These are phyloP conservation scores for Ormyrus nitidulus DNA, from an alignment of 2,888 invertebrate species.

Conservation along the genomic window DNA sequence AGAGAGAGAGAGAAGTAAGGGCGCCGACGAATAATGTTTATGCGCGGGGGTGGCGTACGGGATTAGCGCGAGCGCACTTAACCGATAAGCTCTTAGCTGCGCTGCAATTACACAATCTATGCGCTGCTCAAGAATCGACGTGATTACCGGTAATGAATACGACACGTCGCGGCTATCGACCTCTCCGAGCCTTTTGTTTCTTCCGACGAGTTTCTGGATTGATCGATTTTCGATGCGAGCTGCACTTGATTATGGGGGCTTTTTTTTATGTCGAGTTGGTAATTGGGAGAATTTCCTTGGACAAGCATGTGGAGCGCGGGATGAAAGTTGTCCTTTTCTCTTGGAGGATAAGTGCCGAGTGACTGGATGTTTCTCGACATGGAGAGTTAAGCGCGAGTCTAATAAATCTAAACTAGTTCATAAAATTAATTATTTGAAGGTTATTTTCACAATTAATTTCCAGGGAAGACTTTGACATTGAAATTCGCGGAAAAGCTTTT, in stretches of 20 bases:
- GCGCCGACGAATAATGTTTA: constrained; percentile 41
- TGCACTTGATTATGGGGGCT: neutral
- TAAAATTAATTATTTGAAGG: no score
- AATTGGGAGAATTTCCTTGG: neutral
- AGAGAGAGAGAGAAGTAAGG: neutral
- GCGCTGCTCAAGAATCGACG: constrained; percentile 64
- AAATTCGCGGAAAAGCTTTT: no score
- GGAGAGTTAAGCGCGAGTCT: no score
- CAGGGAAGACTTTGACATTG: no score
- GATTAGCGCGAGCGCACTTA: constrained; percentile 18
- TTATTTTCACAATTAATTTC: no score
- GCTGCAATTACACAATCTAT: constrained; percentile 68
- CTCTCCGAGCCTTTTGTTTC: constrained; percentile 25
- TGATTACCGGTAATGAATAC: constrained; percentile 66
- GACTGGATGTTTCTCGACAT: no score
- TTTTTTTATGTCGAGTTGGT: constrained; percentile 6
- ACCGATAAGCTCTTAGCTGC: constrained; percentile 63
- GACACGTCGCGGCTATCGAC: constrained; percentile 16
- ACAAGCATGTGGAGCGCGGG: neutral
- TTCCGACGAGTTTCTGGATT: no score
- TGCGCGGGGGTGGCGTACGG: neutral
- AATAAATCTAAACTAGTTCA: no score
- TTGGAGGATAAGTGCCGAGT: no score
- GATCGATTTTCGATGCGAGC: no score
- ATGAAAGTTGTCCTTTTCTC: no score